Conservation (phyloP, 2,888 invertebrate genomes). For the Polyommatus icarus region DNA sequence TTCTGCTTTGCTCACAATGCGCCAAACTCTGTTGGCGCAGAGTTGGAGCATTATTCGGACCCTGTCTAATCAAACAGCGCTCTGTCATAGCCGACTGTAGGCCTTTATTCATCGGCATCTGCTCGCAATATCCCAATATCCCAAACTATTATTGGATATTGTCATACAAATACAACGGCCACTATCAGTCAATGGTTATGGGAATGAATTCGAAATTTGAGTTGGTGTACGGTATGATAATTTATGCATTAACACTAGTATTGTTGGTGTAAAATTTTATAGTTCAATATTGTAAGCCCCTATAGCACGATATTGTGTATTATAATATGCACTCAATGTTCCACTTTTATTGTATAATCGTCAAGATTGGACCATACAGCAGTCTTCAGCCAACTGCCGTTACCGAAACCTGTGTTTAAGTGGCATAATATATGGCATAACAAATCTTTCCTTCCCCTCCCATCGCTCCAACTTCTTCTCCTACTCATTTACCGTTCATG, state of each 20-base stretch:
- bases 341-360: neutral
- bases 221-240: neutral
- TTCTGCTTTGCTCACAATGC: neutral
- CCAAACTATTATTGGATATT: neutral
- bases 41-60: neutral
- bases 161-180: neutral
- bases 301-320: neutral
- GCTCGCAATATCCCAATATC: neutral
- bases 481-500: too few species aligned
- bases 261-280: neutral
- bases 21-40: neutral
- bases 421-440: too few species aligned
- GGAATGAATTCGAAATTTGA: neutral
- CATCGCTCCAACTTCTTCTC: too few species aligned
- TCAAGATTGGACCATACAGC: neutral
- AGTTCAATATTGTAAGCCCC: neutral
- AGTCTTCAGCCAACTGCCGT: too few species aligned
- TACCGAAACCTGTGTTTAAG: too few species aligned
- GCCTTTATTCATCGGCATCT: constrained; percentile 6
- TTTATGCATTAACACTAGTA: constrained; percentile 4
- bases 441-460: too few species aligned
- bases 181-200: neutral
- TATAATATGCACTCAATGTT: neutral
- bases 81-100: neutral
- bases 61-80: constrained; percentile 14